Conservation (phyloP, 2,113 vertebrate species). For the Trochalopteron elliotii region DNA sequence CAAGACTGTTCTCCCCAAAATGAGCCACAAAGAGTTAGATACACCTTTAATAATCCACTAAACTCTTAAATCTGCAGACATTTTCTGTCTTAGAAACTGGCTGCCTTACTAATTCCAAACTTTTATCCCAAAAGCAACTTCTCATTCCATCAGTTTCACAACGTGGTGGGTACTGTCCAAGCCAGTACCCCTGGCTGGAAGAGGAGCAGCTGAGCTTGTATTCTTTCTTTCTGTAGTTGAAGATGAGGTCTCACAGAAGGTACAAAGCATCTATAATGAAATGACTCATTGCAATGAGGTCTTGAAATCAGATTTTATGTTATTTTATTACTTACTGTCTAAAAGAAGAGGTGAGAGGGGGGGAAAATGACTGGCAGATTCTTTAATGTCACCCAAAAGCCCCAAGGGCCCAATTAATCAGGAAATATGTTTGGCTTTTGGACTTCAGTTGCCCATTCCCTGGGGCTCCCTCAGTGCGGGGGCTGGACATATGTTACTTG, state of each 20-base stretch:
- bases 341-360: neutral
- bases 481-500: slow-evolving; percentile 63
- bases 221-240: neutral
- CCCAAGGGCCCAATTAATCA: slow-evolving; percentile 65
- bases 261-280: slow-evolving; percentile 24
- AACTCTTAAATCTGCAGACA: neutral
- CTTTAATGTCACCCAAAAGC: slow-evolving; percentile 68
- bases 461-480: neutral
- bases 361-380: slow-evolving; percentile 56
- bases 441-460: slow-evolving; percentile 56
- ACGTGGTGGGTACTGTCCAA: neutral
- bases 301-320: slow-evolving; percentile 19
- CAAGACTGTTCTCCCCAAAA: neutral
- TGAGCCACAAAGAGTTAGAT: neutral
- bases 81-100: neutral
- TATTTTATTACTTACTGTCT: slow-evolving; percentile 11
- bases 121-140: neutral
- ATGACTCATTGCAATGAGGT: neutral
- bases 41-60: neutral
- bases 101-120: neutral
- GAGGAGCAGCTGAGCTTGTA: neutral
- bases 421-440: slow-evolving; percentile 65
- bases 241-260: neutral
- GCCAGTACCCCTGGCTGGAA: neutral
- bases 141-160: neutral